Evolutionary conservation across 2,888 invertebrate genomes (phyloP), one percentile per base, ranked within the genome.

Genomic region (Heteropelma amictum): DNA sequence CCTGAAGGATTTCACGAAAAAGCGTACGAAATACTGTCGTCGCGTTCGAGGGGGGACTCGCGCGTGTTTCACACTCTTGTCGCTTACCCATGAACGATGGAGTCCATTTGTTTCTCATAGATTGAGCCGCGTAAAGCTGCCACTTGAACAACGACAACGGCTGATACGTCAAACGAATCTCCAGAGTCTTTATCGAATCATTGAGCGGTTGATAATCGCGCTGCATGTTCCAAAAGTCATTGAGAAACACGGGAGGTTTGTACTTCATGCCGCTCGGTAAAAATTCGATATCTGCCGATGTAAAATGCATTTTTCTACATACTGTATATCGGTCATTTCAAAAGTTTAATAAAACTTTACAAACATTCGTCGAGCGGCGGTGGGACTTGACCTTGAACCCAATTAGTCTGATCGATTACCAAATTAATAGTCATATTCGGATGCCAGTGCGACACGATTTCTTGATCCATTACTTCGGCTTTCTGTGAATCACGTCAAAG

Each of bases 201-300:
- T 98, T 98, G 68, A 99, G 93, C 0, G 97, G 97, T 75, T 93
- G 93, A 90, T 98, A 99, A 85, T 99, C 98, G 72, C 96, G 92
- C 87, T 97, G 94, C 92, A 99, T 94, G 87, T 99, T 99, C 99
- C 99, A 99, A 89, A 98, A 99, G 83, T 98, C 98, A 91, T 99
- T 99, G 74, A 96, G 91, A 88, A 96, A 98, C 47, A 99, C 90
- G 45, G 98, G 95, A 2, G 99, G 99, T 83, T 97, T 95, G 89
- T 99, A 99, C 38, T 93, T 92, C 84, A 94, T 93, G 4, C 95
- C 95, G 76, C 93, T 93, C n/a, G 95, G 94, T 23, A 96, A 92
- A 89, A 99, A 98, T 82, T 95, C 93, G 51, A 99, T 94, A 89
- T 94, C 93, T 93, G 79, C 33, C 83, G 17, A 40, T 12, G 38